Conservation (phyloP, 2,888 invertebrate species). For the Dilophus febrilis region DNA sequence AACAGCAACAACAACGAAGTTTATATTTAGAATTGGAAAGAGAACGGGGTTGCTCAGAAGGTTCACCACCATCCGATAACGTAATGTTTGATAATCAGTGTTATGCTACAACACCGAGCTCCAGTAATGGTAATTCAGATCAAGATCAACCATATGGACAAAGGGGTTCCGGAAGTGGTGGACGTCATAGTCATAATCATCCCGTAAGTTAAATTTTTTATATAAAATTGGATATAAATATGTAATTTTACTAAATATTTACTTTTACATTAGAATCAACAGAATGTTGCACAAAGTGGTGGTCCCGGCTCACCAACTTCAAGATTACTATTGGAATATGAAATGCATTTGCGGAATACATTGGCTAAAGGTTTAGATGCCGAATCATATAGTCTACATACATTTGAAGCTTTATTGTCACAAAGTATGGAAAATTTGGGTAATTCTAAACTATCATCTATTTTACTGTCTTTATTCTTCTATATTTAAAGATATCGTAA, state of each 20-base stretch:
- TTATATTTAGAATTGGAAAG: conserved; percentile 67
- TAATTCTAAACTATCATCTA: conserved; percentile 26
- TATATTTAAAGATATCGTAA: too few species aligned
- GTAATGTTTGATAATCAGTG: conserved; percentile 91
- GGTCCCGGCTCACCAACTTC: conserved; percentile 73
- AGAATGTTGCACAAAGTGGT: conserved; percentile 52
- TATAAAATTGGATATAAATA: background rate
- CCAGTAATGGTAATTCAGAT: conserved; percentile 83
- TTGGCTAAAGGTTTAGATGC: conserved; percentile 90
- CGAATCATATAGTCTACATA: conserved; percentile 84
- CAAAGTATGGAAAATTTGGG: conserved; percentile 94
- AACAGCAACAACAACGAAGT: conserved; percentile 35
- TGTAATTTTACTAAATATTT: conserved; percentile 13
- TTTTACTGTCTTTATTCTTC: too few species aligned
- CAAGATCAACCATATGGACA: conserved; percentile 57
- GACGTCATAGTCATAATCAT: conserved; percentile 46
- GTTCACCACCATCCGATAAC: conserved; percentile 81
- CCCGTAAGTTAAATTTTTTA: conserved; percentile 27
- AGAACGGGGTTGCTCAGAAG: conserved; percentile 36
- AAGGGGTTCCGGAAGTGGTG: conserved; percentile 26
- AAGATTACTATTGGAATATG: conserved; percentile 73
- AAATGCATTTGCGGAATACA: conserved; percentile 84
- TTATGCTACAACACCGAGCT: conserved; percentile 86
- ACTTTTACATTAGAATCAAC: too few species aligned
- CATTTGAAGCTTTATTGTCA: conserved; percentile 79